Percentiles rank a stretch among this genome's conserved stretches.
phyloP scores from a whole-genome alignment of 92 coral and sea anemone genomes.

The Heliopora coerulea region DNA sequence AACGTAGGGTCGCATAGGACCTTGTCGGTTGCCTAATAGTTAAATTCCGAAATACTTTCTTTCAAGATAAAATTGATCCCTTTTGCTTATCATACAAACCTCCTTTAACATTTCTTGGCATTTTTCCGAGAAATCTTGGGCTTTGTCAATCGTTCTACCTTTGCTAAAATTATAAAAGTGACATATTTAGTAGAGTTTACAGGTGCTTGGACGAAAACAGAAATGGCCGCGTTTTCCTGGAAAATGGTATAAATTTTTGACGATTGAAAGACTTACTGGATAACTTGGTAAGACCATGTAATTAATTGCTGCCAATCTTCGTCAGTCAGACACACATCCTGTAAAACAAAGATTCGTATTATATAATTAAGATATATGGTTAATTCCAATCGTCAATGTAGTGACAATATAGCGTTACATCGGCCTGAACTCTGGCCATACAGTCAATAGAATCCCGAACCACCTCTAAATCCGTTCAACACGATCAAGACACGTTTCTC shows the following conservation, averaged over 20 bases:
- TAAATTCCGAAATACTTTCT: too few relatives aligned
- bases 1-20: too few relatives aligned
- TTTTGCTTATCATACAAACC: too few relatives aligned
- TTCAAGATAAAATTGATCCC: too few relatives aligned
- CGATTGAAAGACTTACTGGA: neutral
- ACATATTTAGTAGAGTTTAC: neutral
- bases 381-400: too few relatives aligned
- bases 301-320: constrained; percentile 77
- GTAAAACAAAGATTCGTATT: constrained; percentile 10
- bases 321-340: constrained; percentile 64
- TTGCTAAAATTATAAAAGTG: neutral
- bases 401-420: too few relatives aligned
- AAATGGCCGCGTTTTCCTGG: neutral
- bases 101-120: constrained; percentile 28
- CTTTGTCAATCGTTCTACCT: constrained; percentile 9
- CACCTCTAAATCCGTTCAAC: too few relatives aligned
- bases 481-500: neutral
- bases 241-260: neutral
- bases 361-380: too few relatives aligned
- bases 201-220: neutral
- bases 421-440: too few relatives aligned
- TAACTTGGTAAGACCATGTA: constrained; percentile 65
- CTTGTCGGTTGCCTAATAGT: too few relatives aligned
- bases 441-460: too few relatives aligned
- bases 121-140: constrained; percentile 7